Evolutionary conservation across 1,140 invertebrate genomes (phyloP).

Genomic region (Drosophila lacteicornis): DNA sequence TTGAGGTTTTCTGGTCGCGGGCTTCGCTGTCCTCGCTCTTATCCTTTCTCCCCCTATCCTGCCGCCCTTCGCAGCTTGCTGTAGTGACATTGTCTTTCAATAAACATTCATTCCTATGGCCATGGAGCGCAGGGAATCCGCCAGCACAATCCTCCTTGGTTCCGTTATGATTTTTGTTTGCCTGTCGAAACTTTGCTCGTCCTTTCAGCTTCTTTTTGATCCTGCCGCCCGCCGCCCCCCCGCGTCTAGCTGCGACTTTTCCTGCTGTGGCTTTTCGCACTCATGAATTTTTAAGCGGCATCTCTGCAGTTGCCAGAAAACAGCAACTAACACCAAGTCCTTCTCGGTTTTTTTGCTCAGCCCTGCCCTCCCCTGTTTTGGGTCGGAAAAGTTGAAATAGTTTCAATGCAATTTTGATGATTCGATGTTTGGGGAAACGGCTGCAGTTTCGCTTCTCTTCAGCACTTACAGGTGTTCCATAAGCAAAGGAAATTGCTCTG

Average conservation of each 20-base stretch:
- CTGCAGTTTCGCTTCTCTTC: conserved; percentile 8
- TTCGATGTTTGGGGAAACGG: conserved; percentile 47
- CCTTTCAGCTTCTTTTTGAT: conserved; percentile 41
- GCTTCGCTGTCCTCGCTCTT: conserved; percentile 25
- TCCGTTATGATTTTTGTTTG: conserved; percentile 64
- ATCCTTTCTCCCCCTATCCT: conserved; percentile 5
- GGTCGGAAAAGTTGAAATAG: conserved; percentile 51
- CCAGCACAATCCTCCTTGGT: conserved; percentile 43
- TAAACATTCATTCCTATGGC: conserved; percentile 56
- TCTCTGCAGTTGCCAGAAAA: conserved; percentile 58
- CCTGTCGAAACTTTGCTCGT: conserved; percentile 55
- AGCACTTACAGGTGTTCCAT: conserved; percentile 28
- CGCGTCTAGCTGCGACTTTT: conserved; percentile 42
- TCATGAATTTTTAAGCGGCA: conserved; percentile 64
- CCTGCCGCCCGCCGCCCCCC: background rate
- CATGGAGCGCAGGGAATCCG: conserved; percentile 9
- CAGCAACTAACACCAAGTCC: conserved; percentile 55
- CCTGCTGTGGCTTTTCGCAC: conserved; percentile 60
- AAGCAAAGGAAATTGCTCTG: conserved; percentile 20
- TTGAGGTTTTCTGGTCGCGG: conserved; percentile 61
- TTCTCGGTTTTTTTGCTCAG: background rate
- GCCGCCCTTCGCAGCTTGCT: conserved; percentile 10
- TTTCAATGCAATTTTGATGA: conserved; percentile 66
- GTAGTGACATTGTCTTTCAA: conserved; percentile 63
- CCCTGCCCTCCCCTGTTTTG: background rate